phyloP scores from a whole-genome alignment of 2,113 vertebrate species.

The Triplophysa tibetana region DNA sequence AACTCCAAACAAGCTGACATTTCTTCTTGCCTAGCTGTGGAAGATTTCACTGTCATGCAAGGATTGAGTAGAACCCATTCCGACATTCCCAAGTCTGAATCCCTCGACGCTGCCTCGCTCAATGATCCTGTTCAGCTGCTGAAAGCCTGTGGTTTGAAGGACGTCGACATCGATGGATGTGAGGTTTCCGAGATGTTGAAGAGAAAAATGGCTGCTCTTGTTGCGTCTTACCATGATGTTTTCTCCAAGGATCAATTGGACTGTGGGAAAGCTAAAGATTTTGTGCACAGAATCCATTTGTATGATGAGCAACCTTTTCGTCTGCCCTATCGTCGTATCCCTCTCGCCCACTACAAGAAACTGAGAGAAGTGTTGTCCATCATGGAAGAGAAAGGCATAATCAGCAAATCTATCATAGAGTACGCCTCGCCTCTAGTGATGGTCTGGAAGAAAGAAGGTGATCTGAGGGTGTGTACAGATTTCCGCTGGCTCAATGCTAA shows the following conservation, averaged over 20 bases:
- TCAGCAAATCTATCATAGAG: too few species aligned
- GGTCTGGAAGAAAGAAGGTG: too few species aligned
- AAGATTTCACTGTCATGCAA: background rate
- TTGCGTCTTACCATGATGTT: too few species aligned
- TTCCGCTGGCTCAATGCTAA: too few species aligned
- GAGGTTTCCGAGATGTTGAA: too few species aligned
- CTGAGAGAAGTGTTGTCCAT: constrained; percentile 3
- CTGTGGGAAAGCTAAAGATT: too few species aligned
- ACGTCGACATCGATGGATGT: constrained; percentile 5
- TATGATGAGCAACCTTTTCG: background rate
- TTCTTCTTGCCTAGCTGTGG: constrained; percentile 35
- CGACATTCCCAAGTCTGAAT: background rate
- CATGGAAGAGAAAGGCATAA: constrained; percentile 7
- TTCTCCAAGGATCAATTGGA: too few species aligned
- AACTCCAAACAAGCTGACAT: constrained; percentile 48
- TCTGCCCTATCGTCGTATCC: background rate
- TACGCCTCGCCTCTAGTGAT: too few species aligned
- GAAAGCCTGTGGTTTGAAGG: background rate
- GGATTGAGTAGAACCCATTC: background rate
- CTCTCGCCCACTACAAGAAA: constrained; percentile 19
- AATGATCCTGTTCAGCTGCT: background rate
- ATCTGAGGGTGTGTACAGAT: too few species aligned
- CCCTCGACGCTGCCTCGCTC: too few species aligned
- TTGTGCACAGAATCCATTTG: background rate
- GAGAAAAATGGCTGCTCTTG: too few species aligned